Evolutionary conservation across 2,888 invertebrate genomes (phyloP).

Genomic region (Cataglyphis rosenhaueri): DNA sequence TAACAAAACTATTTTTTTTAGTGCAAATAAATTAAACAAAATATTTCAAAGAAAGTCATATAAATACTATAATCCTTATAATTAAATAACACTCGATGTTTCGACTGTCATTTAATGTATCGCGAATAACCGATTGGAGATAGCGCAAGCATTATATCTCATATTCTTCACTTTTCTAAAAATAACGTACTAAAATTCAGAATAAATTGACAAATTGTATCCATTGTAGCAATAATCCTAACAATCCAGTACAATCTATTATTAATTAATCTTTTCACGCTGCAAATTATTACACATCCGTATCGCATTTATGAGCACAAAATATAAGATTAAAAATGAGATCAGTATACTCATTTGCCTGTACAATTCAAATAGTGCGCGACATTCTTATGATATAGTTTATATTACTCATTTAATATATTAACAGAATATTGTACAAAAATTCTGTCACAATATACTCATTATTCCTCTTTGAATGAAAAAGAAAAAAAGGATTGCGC

Average conservation of each 20-base stretch:
- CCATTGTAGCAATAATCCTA: constrained; percentile 17
- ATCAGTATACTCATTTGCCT: constrained; percentile 33
- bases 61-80: constrained; percentile 56
- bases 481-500: neutral
- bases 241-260: constrained; percentile 4
- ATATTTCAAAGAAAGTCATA: constrained; percentile 55
- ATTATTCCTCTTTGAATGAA: constrained; percentile 1
- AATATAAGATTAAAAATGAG: constrained; percentile 46
- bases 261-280: neutral
- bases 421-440: constrained; percentile 13
- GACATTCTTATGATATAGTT: constrained; percentile 14
- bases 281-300: constrained; percentile 44
- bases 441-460: constrained; percentile 32
- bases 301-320: constrained; percentile 29
- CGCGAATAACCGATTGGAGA: constrained; percentile 47
- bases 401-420: constrained; percentile 24
- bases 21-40: constrained; percentile 73
- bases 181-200: neutral
- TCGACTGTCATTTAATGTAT: constrained; percentile 49
- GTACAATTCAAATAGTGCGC: constrained; percentile 14
- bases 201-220: constrained; percentile 30
- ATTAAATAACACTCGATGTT: constrained; percentile 49
- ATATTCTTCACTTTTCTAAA: constrained; percentile 21
- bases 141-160: constrained; percentile 32
- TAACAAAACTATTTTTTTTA: constrained; percentile 63